Evolutionary conservation across 64 coral and sea anemone species (phyloP), one percentile per base, ranked within the genome.

Genomic region (Hydrozoanthus tunicans): DNA sequence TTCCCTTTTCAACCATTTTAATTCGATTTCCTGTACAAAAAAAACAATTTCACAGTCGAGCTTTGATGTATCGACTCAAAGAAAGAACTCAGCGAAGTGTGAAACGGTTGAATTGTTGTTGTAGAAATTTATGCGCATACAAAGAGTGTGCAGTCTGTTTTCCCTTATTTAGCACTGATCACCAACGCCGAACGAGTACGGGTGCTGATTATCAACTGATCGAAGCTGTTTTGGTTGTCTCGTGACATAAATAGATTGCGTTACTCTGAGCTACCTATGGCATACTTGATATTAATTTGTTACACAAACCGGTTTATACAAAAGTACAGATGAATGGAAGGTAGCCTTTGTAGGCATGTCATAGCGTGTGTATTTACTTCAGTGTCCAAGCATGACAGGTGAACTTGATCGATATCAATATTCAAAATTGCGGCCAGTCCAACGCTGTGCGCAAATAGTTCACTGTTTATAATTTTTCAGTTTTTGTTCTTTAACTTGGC

Each of bases 41-140:
- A 58, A 8, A 86, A 24, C 65, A 59, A 73, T 73, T 73, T 88
- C 20, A 54, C 20, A 75, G 69, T 73, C 54, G 69, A 86, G 27
- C 43, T 57, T 71, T 52, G 51, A 68, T 62, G 7, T 52, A 83
- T 60, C 53, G 17, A 14, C 64, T 15, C 12, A 11, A 11, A 11
- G 64, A 15, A 17, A 13, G 12, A 66, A 8, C 25, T 51, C 9
- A 4, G 14, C 72, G 53, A 27, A 20, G 23, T 27, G 15, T 51
- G 32, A 9, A 27, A 7, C 13, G 6, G 24, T 57, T 23, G 9
- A 6, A 26, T 81, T 59, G 6, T 20, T 73, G 6, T 25, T 59
- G 17, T 14, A 59, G 55, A 73, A 88, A 88, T 88, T 74, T 88
- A 88, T 88, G 84, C 84, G 84, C 84, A 86, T 88, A 88, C 25